Percentiles rank a stretch among this genome's conserved stretches.
Evolutionary conservation across 2,888 invertebrate genomes (phyloP).

Genomic region (Torymus tubicola): DNA sequence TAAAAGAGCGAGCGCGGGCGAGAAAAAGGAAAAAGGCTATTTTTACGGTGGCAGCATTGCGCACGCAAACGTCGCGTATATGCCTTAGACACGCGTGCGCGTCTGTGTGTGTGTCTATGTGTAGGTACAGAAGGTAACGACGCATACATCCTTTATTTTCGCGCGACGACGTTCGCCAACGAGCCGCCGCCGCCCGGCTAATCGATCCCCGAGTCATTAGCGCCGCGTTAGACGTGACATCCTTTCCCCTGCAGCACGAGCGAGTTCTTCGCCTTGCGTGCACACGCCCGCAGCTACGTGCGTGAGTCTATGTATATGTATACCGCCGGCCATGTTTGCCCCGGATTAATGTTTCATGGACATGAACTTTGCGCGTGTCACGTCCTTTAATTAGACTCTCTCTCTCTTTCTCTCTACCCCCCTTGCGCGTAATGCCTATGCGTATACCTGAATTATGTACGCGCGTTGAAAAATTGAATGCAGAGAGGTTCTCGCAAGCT

Average conservation of each 20-base stretch:
- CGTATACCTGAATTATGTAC: background rate
- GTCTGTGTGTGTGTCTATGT: too few species aligned
- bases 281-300: background rate
- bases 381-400: conserved; percentile 70
- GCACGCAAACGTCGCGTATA: conserved; percentile 6
- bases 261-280: background rate
- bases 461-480: conserved; percentile 9
- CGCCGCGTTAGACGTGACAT: conserved; percentile 69
- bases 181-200: conserved; percentile 59
- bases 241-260: conserved; percentile 56
- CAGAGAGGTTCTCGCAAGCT: background rate
- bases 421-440: background rate
- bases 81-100: too few species aligned
- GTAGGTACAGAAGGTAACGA: background rate
- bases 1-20: background rate
- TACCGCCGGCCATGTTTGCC: conserved; percentile 68
- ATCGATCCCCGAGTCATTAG: conserved; percentile 74
- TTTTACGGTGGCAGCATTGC: conserved; percentile 38
- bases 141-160: conserved; percentile 35
- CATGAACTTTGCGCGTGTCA: conserved; percentile 68
- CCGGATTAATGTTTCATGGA: conserved; percentile 71
- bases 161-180: conserved; percentile 35
- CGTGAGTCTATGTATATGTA: conserved; percentile 43
- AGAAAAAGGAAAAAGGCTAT: conserved; percentile 22
- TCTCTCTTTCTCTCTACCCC: background rate